Evolutionary conservation across 2,888 invertebrate species (phyloP).

Genomic region (Zaprionus bogoriensis): DNA sequence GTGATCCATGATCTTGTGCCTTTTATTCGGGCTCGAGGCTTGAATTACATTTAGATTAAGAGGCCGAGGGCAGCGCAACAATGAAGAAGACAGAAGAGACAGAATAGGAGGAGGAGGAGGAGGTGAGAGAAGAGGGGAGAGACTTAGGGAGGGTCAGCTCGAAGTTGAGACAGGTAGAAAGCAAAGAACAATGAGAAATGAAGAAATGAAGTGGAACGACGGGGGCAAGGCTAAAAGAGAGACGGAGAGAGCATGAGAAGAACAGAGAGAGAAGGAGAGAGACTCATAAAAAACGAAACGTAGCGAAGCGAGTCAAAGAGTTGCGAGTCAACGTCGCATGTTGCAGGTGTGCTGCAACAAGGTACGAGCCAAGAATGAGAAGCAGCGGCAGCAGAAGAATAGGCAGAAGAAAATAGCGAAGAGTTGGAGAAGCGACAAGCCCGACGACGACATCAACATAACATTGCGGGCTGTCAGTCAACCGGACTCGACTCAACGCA

Average conservation of each 20-base stretch:
- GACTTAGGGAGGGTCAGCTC: not conserved
- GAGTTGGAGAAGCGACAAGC: not conserved
- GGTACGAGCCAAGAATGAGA: not conserved
- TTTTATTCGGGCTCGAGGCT: slow-evolving; percentile 24
- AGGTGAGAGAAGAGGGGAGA: not conserved
- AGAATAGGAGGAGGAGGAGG: not conserved
- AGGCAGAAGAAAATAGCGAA: not conserved
- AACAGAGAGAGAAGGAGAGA: not conserved
- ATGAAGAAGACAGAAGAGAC: slow-evolving; percentile 5
- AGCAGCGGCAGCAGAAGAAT: not conserved
- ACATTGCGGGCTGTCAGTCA: slow-evolving; percentile 59
- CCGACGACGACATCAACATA: slow-evolving; percentile 30
- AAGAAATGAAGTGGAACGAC: slow-evolving; percentile 60
- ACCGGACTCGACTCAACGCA: slow-evolving; percentile 13
- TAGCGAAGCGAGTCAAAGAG: slow-evolving; percentile 38
- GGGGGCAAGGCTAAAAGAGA: not conserved
- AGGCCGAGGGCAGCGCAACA: slow-evolving; percentile 34
- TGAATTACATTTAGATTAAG: slow-evolving; percentile 56
- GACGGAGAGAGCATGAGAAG: not conserved
- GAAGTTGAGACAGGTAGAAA: slow-evolving; percentile 32
- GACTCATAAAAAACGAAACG: not conserved
- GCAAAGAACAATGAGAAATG: slow-evolving; percentile 50
- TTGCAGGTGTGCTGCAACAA: slow-evolving; percentile 30
- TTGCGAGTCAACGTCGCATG: slow-evolving; percentile 20
- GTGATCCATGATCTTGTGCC: slow-evolving; percentile 2